A percentile compares a stretch with the other conserved stretches of the same genome.
Evolutionary conservation across 2,113 vertebrate genomes (phyloP).

Genomic region (Tinamus guttatus): DNA sequence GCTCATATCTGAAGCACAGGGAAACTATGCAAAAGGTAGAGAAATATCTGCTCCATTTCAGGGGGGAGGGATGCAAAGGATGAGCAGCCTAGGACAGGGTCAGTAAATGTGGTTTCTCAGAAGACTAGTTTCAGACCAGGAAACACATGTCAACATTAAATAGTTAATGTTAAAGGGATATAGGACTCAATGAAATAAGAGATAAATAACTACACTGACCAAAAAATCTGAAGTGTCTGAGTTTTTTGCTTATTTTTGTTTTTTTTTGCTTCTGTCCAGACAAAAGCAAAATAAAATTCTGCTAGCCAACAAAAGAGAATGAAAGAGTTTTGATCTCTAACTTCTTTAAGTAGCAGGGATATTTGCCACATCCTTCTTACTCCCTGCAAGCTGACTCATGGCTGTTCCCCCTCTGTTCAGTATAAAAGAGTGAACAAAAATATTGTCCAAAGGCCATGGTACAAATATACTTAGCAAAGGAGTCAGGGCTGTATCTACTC

Average conservation of each 20-base stretch:
- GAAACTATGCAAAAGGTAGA: background rate
- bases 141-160: background rate
- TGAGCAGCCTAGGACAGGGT: background rate
- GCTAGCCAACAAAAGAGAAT: background rate
- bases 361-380: background rate
- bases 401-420: background rate
- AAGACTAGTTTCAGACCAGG: background rate
- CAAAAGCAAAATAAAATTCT: background rate
- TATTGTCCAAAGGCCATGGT: background rate
- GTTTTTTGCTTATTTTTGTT: background rate
- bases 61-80: background rate
- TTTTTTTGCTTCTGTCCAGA: background rate
- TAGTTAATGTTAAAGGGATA: background rate
- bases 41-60: background rate
- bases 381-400: background rate
- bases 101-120: background rate
- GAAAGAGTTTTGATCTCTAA: background rate
- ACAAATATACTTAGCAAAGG: background rate
- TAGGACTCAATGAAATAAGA: background rate
- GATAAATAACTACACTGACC: background rate
- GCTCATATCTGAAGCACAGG: background rate
- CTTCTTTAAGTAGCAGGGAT: background rate
- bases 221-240: background rate
- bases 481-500: background rate
- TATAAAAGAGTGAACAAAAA: background rate